Base-by-base conservation (phyloP, 2,888 invertebrate genomes). In the Lymantria dispar region DNA sequence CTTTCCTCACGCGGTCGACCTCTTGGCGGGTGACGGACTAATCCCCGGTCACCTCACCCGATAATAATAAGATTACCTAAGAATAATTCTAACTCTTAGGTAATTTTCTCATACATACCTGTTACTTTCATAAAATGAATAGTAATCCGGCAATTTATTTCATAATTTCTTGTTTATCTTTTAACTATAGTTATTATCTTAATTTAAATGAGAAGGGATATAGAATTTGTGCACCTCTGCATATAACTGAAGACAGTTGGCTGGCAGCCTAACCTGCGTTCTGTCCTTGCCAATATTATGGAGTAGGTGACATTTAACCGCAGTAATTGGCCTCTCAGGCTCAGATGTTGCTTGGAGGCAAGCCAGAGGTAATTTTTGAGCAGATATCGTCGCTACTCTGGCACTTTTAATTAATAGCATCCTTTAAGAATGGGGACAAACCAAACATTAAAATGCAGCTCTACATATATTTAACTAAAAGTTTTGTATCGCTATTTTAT, bases 221-320 rank as follows among this genome's bases (percentile, higher is more conserved):
- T 33, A 33, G 10, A 33, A 33, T 33, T 10, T 33, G 8, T 8
- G 9, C 33, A 38, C n/a, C 38, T 12, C n/a, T 38, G 13, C 8
- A 13, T 66, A 70, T 68, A 61, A 60, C 60, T 58, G 59, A 54
- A 58, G 51, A 64, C 50, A 56, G 61, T 76, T 81, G 81, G 81
- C 81, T 56, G 51, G 9, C 42, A 54, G 80, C 81, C 80, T 78
- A 76, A 74, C 76, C 71, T 70, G 60, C 60, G 62, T 67, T 58
- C 56, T 58, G 56, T 36, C 60, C 54, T 57, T 77, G 78, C 79
- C 79, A 80, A 78, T 76, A 73, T 68, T 30, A 45, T 51, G 49
- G 59, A 58, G 56, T 67, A 69, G 66, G 74, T 69, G 66, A 66
- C 72, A 71, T 69, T 78, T 74, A 71, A 68, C 69, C 66, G 56